Base-by-base conservation (phyloP, 2,113 vertebrate species). In the Myocastor coypus region DNA sequence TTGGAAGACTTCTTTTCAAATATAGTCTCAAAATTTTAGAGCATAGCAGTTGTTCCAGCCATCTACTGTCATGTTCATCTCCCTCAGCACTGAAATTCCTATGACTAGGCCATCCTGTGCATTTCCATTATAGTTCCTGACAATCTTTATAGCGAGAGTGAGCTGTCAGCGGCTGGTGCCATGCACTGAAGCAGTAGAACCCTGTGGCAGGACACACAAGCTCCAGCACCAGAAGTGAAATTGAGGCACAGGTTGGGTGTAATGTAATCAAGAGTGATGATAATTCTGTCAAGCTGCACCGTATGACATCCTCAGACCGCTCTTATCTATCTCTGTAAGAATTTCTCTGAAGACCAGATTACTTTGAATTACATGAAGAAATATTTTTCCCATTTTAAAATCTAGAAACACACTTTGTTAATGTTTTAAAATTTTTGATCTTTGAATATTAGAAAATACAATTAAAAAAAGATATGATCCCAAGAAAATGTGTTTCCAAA, bases 1-100 rank as follows among this genome's bases (percentile, higher is more conserved):
- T 69, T 78, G 12, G 37, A 83, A 64, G n/a, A 64, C 69, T 95
- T 96, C 69, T 63, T 97, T 94, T 96, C 86, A 77, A 85, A 3
- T 16, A 9, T 57, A 34, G 66, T n/a, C 95, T 71, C 6, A 11
- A 84, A 57, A 50, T 85, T 90, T 86, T 68, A 68, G 34, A 85
- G 71, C 34, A 88, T 30, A 50, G 26, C 71, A 61, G 4, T 68
- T 34, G 57, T 77, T 77, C 83, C n/a, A 77, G 77, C 63, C 77
- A 14, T 55, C 40, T 73, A 77, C 46, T 7, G 75, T 59, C 69
- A 69, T 26, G 73, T 40, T 52, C 26, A 26, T n/a, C 57, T 92
- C 9, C 83, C 46, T 55, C 71, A 24, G n/a, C 55, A 52, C 3
- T 42, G 6, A 4, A 3, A 59, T 77, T 68, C 81, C 77, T 57